Evolutionary conservation across 2,888 invertebrate species (phyloP), one percentile per base, ranked within the genome.

Genomic region (Xanthia icteritia): DNA sequence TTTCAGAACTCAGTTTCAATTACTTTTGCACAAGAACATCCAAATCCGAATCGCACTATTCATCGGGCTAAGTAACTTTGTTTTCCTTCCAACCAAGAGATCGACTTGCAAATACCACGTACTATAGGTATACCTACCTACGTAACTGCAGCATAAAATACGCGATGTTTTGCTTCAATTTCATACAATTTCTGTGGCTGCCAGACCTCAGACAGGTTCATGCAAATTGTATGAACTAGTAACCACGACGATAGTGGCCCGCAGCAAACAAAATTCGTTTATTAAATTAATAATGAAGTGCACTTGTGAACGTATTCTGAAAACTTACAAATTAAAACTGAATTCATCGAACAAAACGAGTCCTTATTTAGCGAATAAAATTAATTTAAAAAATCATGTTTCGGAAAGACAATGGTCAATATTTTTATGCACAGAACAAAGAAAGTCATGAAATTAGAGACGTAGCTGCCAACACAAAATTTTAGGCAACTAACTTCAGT

Each of bases 141-240:
- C 58, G 45, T 45, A 42, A n/a, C 56, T 72, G 70, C 66, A 68
- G 48, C 36, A 60, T 48, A 66, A 81, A 81, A 81, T 67, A 76
- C 58, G 48, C 54, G 23, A 72, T 74, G 72, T 77, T 83, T 73
- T 86, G 78, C 78, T 83, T 82, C 68, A 82, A 82, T 83, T 82
- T 86, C 58, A 71, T 68, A 66, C 58, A 82, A 76, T 75, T 74
- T 56, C 77, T 82, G 65, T 17, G 42, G 72, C 61, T 61, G 5
- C 5, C 42, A 51, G 61, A 77, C 78, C 58, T 77, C 78, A 82
- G 65, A 71, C 83, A 73, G 67, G 48, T 70, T 69, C 68, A 72
- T 78, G 71, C 54, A 86, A 84, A 78, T 83, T 83, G 45, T 70
- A 78, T 83, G 73, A 76, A 82, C 61, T 72, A 51, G 77, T 74